A percentile compares a stretch with the other conserved stretches of the same genome.
Conservation (phyloP, 1,140 invertebrate genomes). For the Tenebrio molitor region DNA sequence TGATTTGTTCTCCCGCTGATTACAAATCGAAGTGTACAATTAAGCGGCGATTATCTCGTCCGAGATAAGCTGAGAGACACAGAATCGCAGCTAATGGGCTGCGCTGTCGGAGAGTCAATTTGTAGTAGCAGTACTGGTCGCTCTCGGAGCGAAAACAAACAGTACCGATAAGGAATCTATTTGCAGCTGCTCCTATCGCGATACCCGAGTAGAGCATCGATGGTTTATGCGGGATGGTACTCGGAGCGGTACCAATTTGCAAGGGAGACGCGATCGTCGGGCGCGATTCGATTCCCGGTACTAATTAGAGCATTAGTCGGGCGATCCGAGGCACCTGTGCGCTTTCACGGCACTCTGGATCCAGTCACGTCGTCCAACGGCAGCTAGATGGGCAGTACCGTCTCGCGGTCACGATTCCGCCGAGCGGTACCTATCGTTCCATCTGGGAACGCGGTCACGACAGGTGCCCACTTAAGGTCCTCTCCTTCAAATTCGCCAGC, state of each 20-base stretch:
- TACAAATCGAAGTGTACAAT: slow-evolving; percentile 26
- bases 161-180: slow-evolving; percentile 39
- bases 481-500: background rate
- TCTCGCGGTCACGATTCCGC: slow-evolving; percentile 47
- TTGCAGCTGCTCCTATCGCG: slow-evolving; percentile 42
- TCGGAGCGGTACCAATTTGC: slow-evolving; percentile 18
- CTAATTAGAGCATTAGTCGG: slow-evolving; percentile 44
- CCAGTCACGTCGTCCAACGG: slow-evolving; percentile 45
- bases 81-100: slow-evolving; percentile 11
- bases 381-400: slow-evolving; percentile 11
- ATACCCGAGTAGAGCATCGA: slow-evolving; percentile 15
- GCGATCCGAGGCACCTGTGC: slow-evolving; percentile 40
- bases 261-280: background rate
- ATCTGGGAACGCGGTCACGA: slow-evolving; percentile 36
- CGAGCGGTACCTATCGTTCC: slow-evolving; percentile 31
- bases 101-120: slow-evolving; percentile 18
- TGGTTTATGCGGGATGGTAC: slow-evolving; percentile 26
- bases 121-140: slow-evolving; percentile 16
- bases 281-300: slow-evolving; percentile 37
- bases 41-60: slow-evolving; percentile 14
- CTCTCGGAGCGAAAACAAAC: slow-evolving; percentile 33
- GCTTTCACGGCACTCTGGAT: slow-evolving; percentile 43
- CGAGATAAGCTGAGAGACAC: slow-evolving; percentile 3
- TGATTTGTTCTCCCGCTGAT: slow-evolving; percentile 3
- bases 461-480: slow-evolving; percentile 7